phyloP scores from a whole-genome alignment of 2,888 invertebrate species.

The Ceriagrion tenellum region DNA sequence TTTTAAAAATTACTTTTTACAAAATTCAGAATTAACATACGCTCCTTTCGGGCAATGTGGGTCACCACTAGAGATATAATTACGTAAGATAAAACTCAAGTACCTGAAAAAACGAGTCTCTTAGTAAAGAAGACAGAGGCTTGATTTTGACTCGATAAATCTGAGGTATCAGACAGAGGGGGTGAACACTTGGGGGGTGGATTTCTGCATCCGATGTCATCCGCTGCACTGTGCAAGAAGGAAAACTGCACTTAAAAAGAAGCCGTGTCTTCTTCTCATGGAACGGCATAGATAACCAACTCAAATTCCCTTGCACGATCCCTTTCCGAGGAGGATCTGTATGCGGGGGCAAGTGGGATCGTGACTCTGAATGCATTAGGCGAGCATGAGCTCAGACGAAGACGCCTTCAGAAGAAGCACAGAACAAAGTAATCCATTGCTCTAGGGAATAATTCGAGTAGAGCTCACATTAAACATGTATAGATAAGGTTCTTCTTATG shows the following conservation, averaged over 20 bases:
- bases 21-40: no score
- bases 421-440: neutral
- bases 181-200: neutral
- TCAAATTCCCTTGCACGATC: neutral
- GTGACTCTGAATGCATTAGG: slow-evolving; percentile 16
- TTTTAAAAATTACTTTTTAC: no score
- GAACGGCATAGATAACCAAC: neutral
- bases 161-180: neutral
- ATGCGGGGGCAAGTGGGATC: neutral
- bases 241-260: neutral
- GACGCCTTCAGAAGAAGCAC: neutral
- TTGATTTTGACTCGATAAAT: no score
- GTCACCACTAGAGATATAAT: no score
- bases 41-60: no score
- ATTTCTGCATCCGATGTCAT: neutral
- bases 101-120: no score
- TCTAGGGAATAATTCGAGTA: neutral
- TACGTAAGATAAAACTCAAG: no score
- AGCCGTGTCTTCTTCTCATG: neutral
- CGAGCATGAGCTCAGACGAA: neutral
- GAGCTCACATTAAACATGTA: neutral
- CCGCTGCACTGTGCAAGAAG: neutral
- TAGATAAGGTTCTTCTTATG: no score
- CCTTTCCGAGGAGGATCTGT: neutral
- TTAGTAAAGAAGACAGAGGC: no score